phyloP scores from a whole-genome alignment of 2,797 vertebrate species.

The Neosilurus hyrtlii region DNA sequence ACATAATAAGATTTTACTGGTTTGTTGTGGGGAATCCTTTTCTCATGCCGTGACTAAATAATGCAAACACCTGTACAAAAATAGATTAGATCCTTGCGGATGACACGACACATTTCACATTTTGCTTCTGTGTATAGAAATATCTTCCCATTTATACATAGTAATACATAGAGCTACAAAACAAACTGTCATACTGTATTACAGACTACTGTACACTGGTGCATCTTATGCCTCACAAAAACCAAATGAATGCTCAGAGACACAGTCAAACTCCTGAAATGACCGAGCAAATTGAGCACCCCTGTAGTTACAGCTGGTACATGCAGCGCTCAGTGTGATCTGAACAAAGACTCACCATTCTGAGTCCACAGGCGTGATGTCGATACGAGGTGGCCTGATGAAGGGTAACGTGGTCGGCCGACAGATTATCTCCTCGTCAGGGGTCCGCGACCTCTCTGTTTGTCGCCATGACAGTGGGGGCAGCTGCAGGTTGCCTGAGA shows the following conservation, averaged over 20 bases:
- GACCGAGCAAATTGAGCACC: background rate
- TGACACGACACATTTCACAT: background rate
- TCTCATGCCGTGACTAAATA: background rate
- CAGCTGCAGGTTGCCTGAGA: conserved; percentile 89
- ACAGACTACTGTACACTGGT: background rate
- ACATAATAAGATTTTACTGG: background rate
- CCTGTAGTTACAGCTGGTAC: background rate
- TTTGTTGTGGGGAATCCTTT: no score
- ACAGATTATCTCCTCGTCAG: conserved; percentile 81
- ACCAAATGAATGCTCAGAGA: background rate
- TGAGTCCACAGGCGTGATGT: conserved; percentile 88
- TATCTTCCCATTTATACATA: background rate
- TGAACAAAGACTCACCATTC: conserved; percentile 79
- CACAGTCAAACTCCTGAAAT: background rate
- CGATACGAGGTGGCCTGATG: conserved; percentile 83
- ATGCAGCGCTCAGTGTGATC: background rate
- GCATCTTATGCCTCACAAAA: background rate
- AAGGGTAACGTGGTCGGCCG: conserved; percentile 89
- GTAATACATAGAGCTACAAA: background rate
- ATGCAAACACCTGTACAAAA: background rate
- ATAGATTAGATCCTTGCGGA: background rate
- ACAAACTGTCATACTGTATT: background rate
- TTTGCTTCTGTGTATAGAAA: background rate
- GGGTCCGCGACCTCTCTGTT: conserved; percentile 80
- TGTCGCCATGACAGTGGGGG: conserved; percentile 90